These are phyloP conservation scores for Leucophenga montana DNA, from an alignment of 2,888 invertebrate species.

Conservation along the genomic window DNA sequence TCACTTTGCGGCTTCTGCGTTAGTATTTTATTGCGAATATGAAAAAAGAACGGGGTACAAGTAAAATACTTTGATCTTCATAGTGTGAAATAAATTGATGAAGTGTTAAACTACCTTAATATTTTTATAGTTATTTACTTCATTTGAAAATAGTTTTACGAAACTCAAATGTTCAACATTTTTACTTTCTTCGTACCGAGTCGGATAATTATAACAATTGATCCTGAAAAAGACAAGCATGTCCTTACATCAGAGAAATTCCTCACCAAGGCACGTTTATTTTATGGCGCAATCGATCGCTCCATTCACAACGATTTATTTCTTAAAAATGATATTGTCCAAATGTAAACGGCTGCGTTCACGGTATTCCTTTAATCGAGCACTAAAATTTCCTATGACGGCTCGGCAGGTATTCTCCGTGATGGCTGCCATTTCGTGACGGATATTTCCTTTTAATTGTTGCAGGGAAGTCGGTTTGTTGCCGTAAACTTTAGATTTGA, in stretches of 20 bases:
- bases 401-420: too few relatives aligned
- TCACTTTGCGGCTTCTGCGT: too few relatives aligned
- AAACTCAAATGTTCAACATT: constrained; percentile 30
- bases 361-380: too few relatives aligned
- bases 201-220: constrained; percentile 44
- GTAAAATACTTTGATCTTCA: too few relatives aligned
- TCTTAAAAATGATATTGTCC: constrained; percentile 22
- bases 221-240: constrained; percentile 44
- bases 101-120: not conserved
- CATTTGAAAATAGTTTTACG: constrained; percentile 21
- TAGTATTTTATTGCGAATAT: not conserved
- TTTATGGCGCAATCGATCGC: constrained; percentile 24
- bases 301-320: constrained; percentile 31
- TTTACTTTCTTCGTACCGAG: constrained; percentile 43
- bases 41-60: constrained; percentile 15
- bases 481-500: too few relatives aligned
- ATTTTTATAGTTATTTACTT: constrained; percentile 26
- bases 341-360: too few relatives aligned
- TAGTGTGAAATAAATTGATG: too few relatives aligned
- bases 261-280: constrained; percentile 26
- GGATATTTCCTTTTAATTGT: too few relatives aligned
- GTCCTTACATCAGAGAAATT: constrained; percentile 40
- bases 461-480: too few relatives aligned
- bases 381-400: constrained; percentile 19
- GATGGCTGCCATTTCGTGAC: too few relatives aligned